phyloP scores from a whole-genome alignment of 2,797 vertebrate genomes.

The Menidia menidia region DNA sequence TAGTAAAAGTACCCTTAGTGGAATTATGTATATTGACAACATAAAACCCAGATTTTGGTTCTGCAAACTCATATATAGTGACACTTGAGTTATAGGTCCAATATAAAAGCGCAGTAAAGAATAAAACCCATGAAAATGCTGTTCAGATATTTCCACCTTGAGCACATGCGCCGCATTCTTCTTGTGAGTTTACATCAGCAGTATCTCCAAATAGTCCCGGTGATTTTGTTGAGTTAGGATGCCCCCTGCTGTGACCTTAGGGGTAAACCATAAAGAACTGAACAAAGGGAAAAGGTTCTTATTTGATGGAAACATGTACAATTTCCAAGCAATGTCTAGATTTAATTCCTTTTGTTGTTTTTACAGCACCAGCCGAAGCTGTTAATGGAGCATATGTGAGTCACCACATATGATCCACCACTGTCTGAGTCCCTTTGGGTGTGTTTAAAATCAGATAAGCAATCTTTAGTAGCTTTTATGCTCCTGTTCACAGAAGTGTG shows the following conservation, averaged over 20 bases:
- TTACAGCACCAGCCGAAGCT: no score
- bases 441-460: no score
- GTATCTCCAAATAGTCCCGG: not conserved
- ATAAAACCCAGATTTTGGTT: not conserved
- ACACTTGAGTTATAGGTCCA: not conserved
- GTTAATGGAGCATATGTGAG: no score
- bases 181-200: not conserved
- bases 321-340: not conserved
- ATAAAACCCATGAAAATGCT: not conserved
- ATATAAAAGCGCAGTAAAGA: slow-evolving; percentile 1
- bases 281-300: not conserved
- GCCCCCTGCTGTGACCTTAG: slow-evolving; percentile 76
- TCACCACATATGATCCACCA: no score
- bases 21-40: slow-evolving; percentile 15
- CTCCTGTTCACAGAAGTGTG: not conserved
- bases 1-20: slow-evolving; percentile 16
- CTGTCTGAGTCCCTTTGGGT: no score
- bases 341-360: not conserved
- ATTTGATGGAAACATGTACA: not conserved
- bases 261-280: slow-evolving; percentile 14
- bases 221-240: slow-evolving; percentile 65
- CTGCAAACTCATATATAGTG: slow-evolving; percentile 6
- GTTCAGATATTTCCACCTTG: not conserved
- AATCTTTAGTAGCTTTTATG: not conserved
- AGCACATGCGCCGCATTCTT: not conserved